Base-by-base conservation (phyloP, 2,113 vertebrate genomes). In the Pachycephala philippinensis region DNA sequence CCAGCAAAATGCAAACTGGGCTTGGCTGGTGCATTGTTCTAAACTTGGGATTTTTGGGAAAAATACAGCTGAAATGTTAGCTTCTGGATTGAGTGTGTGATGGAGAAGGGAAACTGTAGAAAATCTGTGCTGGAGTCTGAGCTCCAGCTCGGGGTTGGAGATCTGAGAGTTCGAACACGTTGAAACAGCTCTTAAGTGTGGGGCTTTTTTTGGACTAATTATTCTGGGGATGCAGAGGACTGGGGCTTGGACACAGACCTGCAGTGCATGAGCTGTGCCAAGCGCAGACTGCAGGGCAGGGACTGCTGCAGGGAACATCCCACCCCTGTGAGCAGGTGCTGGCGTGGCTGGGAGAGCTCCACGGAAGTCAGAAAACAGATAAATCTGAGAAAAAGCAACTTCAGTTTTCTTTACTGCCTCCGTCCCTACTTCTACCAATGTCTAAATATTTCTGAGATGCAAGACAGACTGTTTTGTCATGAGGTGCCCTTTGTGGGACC, bases 121-220 rank as follows among this genome's bases (percentile, higher is more conserved):
- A n/a, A 90, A 72, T 17, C 15, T 31, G n/a, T 71, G 40, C 69
- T 86, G 31, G 28, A n/a, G 11, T 37, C 35, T 52, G 49, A 63
- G 49, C 65, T 71, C 9, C 65, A 47, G 57, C 87, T 53, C 17
- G 2, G 13, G 37, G 44, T 37, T 66, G 30, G 54, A 87, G 64
- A 69, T 18, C 40, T 61, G 75, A n/a, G 40, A 37, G 44, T 49
- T 68, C 0, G 7, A 71, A 11, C 6, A 12, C 0, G 0, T 22
- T 6, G 3, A 37, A 60, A 37, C 44, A 93, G 44, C 42, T 87
- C 33, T 47, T 16, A n/a, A 31, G 8, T 14, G 31, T 45, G 50
- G 33, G 20, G 21, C 4, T 30, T 42, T n/a, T 35, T 70, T 37
- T 17, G 6, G 9, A 23, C 70, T 35, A 33, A 31, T 90, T 64